phyloP scores from a whole-genome alignment of 2,888 invertebrate species.

The Diaperis boleti region DNA sequence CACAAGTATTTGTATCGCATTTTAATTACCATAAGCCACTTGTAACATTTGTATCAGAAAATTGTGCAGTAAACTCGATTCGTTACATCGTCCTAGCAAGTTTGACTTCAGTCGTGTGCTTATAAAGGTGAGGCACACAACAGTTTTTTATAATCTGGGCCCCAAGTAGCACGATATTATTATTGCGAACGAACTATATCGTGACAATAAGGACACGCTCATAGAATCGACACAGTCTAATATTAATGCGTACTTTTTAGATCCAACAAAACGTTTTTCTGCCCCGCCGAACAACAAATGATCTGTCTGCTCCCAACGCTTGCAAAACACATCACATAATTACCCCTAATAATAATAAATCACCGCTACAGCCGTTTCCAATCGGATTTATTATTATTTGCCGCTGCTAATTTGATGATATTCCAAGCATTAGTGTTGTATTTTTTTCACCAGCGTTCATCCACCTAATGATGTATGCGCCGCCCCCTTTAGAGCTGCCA shows the following conservation, averaged over 20 bases:
- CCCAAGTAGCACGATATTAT: no score
- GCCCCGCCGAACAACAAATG: not conserved
- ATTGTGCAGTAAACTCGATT: no score
- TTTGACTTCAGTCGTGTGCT: no score
- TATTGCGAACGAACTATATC: no score
- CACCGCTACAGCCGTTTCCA: not conserved
- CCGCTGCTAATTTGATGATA: not conserved
- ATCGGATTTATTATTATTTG: not conserved
- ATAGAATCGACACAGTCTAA: not conserved
- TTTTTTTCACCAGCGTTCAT: not conserved
- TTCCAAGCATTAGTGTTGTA: not conserved
- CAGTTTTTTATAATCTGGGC: no score
- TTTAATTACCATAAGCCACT: no score
- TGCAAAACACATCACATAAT: not conserved
- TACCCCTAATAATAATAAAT: not conserved
- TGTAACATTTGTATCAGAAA: no score
- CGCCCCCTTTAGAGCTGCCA: not conserved
- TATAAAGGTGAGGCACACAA: no score
- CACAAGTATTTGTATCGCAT: no score
- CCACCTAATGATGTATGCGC: not conserved
- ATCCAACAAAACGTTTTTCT: no score
- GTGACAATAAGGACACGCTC: not conserved
- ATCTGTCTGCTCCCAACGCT: not conserved
- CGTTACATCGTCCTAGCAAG: no score
- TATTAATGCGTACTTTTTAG: not conserved